These are phyloP conservation scores for Microcebus griseorufus DNA, from an alignment of 2,113 vertebrate species.

Conservation along the genomic window DNA sequence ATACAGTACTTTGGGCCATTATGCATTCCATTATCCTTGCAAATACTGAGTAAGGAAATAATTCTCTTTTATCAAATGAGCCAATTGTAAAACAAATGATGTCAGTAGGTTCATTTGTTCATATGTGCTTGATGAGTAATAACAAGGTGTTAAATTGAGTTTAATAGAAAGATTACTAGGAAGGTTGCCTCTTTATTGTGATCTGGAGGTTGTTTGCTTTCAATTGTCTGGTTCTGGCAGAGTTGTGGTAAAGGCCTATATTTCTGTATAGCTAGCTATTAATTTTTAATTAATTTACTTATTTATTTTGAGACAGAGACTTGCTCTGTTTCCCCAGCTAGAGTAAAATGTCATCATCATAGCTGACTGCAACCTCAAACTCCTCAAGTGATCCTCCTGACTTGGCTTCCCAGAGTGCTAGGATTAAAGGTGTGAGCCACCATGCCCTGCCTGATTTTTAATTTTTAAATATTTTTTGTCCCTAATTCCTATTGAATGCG, in stretches of 20 bases:
- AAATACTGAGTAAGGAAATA: slow-evolving; percentile 38
- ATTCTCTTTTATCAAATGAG: slow-evolving; percentile 34
- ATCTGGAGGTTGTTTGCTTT: not conserved
- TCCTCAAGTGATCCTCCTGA: too few relatives aligned
- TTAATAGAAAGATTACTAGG: not conserved
- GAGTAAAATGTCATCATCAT: too few relatives aligned
- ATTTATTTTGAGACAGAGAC: too few relatives aligned
- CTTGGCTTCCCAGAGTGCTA: too few relatives aligned
- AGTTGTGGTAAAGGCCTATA: not conserved
- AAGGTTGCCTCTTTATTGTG: not conserved
- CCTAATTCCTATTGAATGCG: too few relatives aligned
- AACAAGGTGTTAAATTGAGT: slow-evolving; percentile 4
- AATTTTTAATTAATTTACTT: too few relatives aligned
- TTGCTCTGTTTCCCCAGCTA: too few relatives aligned
- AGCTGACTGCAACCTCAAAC: too few relatives aligned
- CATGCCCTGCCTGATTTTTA: too few relatives aligned
- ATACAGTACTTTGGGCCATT: slow-evolving; percentile 5
- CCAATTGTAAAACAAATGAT: slow-evolving; percentile 41
- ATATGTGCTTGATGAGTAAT: slow-evolving; percentile 7
- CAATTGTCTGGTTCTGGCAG: not conserved
- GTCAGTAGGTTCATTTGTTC: not conserved
- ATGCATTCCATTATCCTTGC: slow-evolving; percentile 52
- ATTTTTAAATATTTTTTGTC: too few relatives aligned
- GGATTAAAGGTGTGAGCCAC: too few relatives aligned
- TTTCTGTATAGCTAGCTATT: not conserved